Evolutionary conservation across 2,888 invertebrate species (phyloP), one percentile per base, ranked within the genome.

Genomic region (Chaitophorus viminalis): DNA sequence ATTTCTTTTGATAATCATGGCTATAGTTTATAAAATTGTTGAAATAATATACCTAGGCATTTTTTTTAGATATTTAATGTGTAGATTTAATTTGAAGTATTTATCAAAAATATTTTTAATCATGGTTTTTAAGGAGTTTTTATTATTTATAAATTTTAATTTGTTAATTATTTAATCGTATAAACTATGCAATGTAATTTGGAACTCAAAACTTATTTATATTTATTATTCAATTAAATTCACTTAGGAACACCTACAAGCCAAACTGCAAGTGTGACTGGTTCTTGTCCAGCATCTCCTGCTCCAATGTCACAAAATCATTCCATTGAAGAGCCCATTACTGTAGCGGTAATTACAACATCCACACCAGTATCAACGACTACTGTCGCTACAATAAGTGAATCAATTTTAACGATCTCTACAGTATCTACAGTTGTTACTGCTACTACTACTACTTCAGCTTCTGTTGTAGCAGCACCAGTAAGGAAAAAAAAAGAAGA

Each of bases 331-430:
- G 88, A 88, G 29, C 82, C 82, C 60, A 33, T 82, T 81, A n/a
- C 60, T 36, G 74, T 82, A 25, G 76, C 82, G 65, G 29, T 82
- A 31, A 75, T 88, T 36, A 68, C 88, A 76, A 75, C 76, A 6
- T 78, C 88, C 11, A 84, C 77, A n/a, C 76, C 82, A 72, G 74
- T 85, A 74, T 70, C 79, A 72, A 79, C 75, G 31, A 85, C 83
- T 33, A 60, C 88, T 81, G 77, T 82, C n/a, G 36, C 81, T 75
- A 81, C 78, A 84, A 85, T 76, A 21, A 88, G 85, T 85, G 86
- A 85, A 86, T 79, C 85, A 82, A 72, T 88, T 82, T 74, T 82
- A 65, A 88, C 86, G 95, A 91, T 89, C 91, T 91, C 91, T 91
- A 91, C 89, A 91, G 90, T 89, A 68, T 85, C 89, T 78, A 89